Base-by-base conservation (phyloP, 2,797 vertebrate genomes). In the Lemur catta region DNA sequence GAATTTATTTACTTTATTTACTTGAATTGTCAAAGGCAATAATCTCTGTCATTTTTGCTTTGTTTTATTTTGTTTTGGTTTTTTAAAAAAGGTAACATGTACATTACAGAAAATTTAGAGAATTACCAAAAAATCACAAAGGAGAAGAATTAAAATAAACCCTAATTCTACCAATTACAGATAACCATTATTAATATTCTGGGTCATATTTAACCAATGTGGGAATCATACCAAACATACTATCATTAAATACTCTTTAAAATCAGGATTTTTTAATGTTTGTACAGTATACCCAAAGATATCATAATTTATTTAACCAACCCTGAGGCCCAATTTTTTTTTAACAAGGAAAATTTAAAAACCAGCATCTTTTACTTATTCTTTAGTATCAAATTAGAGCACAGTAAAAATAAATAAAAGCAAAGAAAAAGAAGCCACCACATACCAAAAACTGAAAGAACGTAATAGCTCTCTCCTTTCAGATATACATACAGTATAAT, bases 251-350 rank as follows among this genome's bases (percentile, higher is more conserved):
- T 46, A 93, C 12, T 84, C 4, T 69, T 93, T 74, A 71, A 95
- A 95, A 93, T 91, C 3, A 76, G 6, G 35, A 87, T 50, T 69
- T 87, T 84, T 86, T 33, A 93, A 79, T 65, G 15, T 63, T 72
- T 81, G 11, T 3, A 84, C 76, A 94, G 33, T 75, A 93, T 24
- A 89, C 6, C 5, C 33, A 92, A 76, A 48, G 33, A 84, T 91
- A 81, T 48, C 50, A 80, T 87, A 89, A 89, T 90, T 90, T 93
- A 89, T 38, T 97, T 80, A 92, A 76, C 17, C 28, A 96, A 96
- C 11, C 20, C 24, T 52, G 63, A 74, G 30, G n/a, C 11, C 91
- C 41, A 46, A 57, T 59, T 71, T 91, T 87, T 87, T 93, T 95
- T 65, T 33, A 94, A 69, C 13, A 92, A 50, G 18, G 0, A 76